These are phyloP conservation scores for Siniperca scherzeri DNA, from an alignment of 2,797 vertebrate species.

Conservation along the genomic window DNA sequence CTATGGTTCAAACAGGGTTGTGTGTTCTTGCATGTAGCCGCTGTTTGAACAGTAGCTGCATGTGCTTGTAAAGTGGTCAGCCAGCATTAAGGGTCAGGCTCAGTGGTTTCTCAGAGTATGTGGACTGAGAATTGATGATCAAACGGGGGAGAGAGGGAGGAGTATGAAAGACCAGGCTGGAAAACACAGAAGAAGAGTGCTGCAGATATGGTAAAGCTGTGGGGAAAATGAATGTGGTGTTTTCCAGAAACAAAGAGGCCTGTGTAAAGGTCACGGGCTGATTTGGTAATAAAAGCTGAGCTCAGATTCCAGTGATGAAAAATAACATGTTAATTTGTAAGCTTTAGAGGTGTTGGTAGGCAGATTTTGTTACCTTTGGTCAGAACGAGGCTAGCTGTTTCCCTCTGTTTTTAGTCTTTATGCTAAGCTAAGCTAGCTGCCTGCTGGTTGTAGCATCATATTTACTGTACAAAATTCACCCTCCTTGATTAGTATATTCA, in stretches of 20 bases:
- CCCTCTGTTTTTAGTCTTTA: background rate
- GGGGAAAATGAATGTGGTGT: conserved; percentile 1
- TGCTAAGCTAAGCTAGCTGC: background rate
- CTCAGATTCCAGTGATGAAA: background rate
- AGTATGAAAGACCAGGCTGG: background rate
- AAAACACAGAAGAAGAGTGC: conserved; percentile 3
- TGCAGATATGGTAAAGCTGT: conserved; percentile 20
- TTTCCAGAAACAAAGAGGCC: background rate
- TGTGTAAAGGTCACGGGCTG: background rate
- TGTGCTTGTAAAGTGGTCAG: conserved; percentile 33
- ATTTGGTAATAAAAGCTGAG: background rate
- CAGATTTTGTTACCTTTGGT: background rate
- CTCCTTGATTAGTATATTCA: conserved; percentile 7
- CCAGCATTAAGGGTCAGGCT: conserved; percentile 37
- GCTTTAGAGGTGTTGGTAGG: background rate
- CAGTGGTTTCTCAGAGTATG: conserved; percentile 22
- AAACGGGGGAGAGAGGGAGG: background rate
- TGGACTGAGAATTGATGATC: background rate
- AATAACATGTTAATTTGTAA: too few species aligned
- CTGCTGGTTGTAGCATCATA: background rate
- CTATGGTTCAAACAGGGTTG: background rate
- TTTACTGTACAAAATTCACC: background rate
- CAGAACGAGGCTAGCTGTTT: background rate
- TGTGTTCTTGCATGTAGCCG: conserved; percentile 20
- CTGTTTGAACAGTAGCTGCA: conserved; percentile 25